Conservation (phyloP, 1,140 invertebrate genomes). For the Rhagoletis zephyria region DNA sequence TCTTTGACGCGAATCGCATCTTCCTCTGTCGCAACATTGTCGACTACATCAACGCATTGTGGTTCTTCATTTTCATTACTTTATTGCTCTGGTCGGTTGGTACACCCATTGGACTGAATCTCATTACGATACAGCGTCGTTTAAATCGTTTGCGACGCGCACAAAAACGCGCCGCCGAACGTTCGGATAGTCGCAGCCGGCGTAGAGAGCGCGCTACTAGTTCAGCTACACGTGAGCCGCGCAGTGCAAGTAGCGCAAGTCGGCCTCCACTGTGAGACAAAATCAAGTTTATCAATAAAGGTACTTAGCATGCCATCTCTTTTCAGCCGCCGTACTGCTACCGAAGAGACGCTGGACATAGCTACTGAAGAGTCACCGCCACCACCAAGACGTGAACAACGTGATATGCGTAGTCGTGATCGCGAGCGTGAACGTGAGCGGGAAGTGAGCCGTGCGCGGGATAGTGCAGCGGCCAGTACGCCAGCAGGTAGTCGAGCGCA, state of each 20-base stretch:
- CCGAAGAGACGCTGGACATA: conserved; percentile 68
- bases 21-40: conserved; percentile 82
- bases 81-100: conserved; percentile 72
- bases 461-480: conserved; percentile 58
- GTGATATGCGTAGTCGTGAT: conserved; percentile 56
- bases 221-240: conserved; percentile 58
- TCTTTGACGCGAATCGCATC: conserved; percentile 79
- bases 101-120: conserved; percentile 71
- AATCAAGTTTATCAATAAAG: background rate
- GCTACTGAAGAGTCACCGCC: conserved; percentile 66
- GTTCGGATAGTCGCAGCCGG: conserved; percentile 58
- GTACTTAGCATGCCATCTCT: background rate
- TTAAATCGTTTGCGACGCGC: conserved; percentile 64
- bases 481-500: conserved; percentile 61
- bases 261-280: conserved; percentile 64
- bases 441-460: conserved; percentile 64
- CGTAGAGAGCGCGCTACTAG: conserved; percentile 54
- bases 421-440: conserved; percentile 67
- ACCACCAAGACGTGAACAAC: conserved; percentile 52
- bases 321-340: conserved; percentile 66
- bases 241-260: conserved; percentile 66
- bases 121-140: conserved; percentile 67
- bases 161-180: conserved; percentile 59
- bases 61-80: conserved; percentile 75
- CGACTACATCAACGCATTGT: conserved; percentile 80